Conservation (phyloP, 2,888 invertebrate species). For the Acrobasis repandana region DNA sequence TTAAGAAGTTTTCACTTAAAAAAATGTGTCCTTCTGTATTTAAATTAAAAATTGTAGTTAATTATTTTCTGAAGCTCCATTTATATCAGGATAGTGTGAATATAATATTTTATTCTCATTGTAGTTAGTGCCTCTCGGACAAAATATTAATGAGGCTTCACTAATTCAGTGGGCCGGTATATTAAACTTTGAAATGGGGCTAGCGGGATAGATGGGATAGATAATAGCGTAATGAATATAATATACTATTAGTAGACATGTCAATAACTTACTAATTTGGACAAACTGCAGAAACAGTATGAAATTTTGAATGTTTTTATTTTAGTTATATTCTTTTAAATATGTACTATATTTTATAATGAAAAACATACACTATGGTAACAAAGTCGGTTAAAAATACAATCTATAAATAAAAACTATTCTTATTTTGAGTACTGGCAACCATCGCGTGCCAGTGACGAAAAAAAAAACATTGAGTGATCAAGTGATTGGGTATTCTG, state of each 20-base stretch:
- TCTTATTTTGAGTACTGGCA: too few species aligned
- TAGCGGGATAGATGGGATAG: background rate
- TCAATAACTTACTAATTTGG: background rate
- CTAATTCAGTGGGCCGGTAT: slow-evolving; percentile 5
- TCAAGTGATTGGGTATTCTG: too few species aligned
- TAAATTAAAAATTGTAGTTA: background rate
- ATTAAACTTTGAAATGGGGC: slow-evolving; percentile 5
- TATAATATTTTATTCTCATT: background rate
- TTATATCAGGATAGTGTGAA: background rate
- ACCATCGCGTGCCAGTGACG: too few species aligned
- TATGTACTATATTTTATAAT: too few species aligned
- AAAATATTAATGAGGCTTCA: slow-evolving; percentile 9
- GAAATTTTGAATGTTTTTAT: background rate
- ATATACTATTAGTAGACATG: background rate
- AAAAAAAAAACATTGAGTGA: too few species aligned
- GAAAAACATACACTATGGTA: too few species aligned
- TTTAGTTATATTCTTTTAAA: background rate
- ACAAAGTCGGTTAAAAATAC: too few species aligned
- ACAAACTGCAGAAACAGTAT: background rate
- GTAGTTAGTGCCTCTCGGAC: background rate
- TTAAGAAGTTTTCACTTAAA: too few species aligned
- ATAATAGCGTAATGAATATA: background rate
- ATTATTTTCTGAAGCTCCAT: background rate
- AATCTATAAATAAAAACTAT: too few species aligned
- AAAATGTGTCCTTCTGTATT: too few species aligned